Conservation (phyloP, 2,797 vertebrate species). For the Remorina albescens region DNA sequence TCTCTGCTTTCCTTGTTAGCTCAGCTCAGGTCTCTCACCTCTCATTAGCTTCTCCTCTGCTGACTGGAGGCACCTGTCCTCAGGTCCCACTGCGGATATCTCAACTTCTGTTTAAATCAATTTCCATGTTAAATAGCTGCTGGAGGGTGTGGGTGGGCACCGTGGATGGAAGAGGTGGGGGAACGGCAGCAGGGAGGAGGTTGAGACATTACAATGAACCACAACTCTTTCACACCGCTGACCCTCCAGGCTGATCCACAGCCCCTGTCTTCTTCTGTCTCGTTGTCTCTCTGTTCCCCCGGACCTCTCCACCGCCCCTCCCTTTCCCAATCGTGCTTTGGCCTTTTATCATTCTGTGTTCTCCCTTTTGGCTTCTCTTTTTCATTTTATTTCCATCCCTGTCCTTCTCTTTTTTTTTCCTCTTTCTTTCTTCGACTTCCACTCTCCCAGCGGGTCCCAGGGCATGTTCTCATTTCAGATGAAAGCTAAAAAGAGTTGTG, state of each 20-base stretch:
- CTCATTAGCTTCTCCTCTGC: conserved; percentile 81
- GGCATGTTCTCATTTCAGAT: conserved; percentile 78
- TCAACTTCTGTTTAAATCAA: conserved; percentile 83
- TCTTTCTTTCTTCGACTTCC: conserved; percentile 64
- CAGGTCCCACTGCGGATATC: conserved; percentile 77
- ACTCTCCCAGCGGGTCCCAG: conserved; percentile 67
- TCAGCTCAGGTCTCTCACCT: conserved; percentile 75
- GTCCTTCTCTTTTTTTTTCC: conserved; percentile 47
- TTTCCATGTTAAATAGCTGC: conserved; percentile 84
- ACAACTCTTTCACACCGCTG: conserved; percentile 65
- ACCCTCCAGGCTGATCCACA: conserved; percentile 68
- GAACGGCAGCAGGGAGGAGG: conserved; percentile 34
- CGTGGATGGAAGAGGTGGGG: background rate
- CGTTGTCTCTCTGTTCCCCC: background rate
- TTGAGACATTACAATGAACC: conserved; percentile 64
- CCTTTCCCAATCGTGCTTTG: conserved; percentile 31
- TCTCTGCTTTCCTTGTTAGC: conserved; percentile 76
- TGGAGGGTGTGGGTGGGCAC: conserved; percentile 52
- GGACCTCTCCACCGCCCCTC: background rate
- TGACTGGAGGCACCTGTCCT: conserved; percentile 81
- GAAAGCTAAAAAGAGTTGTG: conserved; percentile 73
- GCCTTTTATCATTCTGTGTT: conserved; percentile 74
- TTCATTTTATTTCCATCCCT: conserved; percentile 64
- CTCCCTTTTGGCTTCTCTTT: conserved; percentile 72
- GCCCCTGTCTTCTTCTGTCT: conserved; percentile 41